Evolutionary conservation across 2,888 invertebrate genomes (phyloP).

Genomic region (Drosophila dives): DNA sequence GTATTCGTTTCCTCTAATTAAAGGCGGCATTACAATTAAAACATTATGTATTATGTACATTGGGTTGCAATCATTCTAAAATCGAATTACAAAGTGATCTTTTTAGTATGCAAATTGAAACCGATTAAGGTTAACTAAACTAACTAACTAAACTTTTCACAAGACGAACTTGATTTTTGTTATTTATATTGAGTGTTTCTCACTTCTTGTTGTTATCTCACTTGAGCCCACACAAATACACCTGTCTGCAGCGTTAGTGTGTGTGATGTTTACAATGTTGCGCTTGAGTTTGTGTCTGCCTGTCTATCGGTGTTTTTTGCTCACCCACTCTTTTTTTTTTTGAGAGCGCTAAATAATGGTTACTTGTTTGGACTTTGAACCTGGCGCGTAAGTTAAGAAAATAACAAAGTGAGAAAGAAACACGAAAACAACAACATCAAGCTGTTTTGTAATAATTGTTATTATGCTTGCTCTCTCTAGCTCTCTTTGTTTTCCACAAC

Average conservation of each 20-base stretch:
- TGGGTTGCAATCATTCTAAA: not conserved
- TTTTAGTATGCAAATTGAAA: not conserved
- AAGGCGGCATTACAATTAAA: not conserved
- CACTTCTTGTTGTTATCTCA: slow-evolving; percentile 41
- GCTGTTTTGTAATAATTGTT: slow-evolving; percentile 61
- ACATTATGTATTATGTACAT: not conserved
- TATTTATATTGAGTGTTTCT: slow-evolving; percentile 39
- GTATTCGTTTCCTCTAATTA: not conserved
- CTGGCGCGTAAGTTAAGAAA: slow-evolving; percentile 52
- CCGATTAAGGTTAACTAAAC: not conserved
- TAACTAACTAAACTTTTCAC: slow-evolving; percentile 14
- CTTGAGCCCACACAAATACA: slow-evolving; percentile 47
- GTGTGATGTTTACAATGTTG: slow-evolving; percentile 54
- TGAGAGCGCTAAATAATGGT: slow-evolving; percentile 36
- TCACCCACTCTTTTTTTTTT: slow-evolving; percentile 50
- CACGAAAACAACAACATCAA: slow-evolving; percentile 41
- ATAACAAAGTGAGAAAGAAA: slow-evolving; percentile 44
- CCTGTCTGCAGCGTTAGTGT: slow-evolving; percentile 36
- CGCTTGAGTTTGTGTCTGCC: slow-evolving; percentile 21
- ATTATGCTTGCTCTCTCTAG: slow-evolving; percentile 24
- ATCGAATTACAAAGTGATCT: not conserved
- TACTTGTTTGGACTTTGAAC: slow-evolving; percentile 72
- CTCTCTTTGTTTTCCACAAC: slow-evolving; percentile 52
- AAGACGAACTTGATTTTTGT: slow-evolving; percentile 21
- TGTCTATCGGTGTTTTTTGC: slow-evolving; percentile 25